Evolutionary conservation across 1,140 invertebrate genomes (phyloP), one percentile per base, ranked within the genome.

Genomic region (Bilobella aurantiaca): DNA sequence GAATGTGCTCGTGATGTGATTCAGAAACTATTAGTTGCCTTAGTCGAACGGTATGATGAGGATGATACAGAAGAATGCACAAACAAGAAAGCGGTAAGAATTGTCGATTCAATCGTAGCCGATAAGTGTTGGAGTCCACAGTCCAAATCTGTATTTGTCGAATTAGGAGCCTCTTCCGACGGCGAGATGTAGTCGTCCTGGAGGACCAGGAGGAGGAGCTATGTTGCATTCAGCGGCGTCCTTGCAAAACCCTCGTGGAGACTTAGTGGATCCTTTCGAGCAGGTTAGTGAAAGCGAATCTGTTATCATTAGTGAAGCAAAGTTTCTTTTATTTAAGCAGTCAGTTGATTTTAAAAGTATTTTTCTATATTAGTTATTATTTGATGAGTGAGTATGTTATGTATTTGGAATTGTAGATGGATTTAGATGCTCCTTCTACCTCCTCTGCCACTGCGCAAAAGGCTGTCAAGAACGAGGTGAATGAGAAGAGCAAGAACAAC

Each of bases 11-110:
- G 84, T 63, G 79, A 82, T 64, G 85, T 88, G 1, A 81, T 89
- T 46, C 82, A 81, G 69, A 84, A 87, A 73, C 76, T 90, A 1
- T 74, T 90, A 2, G 84, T 87, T 75, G 84, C 85, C 23, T 77
- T 90, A 0, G 81, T 85, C 32, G 81, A 83, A 46, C 81, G 71
- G n/a, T 53, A 53, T 23, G 69, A 74, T 60, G 73, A 71, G 1
- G 68, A 66, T 27, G 47, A 58, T 21, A 12, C 34, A 8, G 59
- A 32, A 25, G 37, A 62, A 5, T 53, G 49, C 49, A 53, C 8
- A 53, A 23, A 53, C 14, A 23, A 5, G 14, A 23, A 23, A 23
- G 8, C 12, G 8, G 21, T 5, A 16, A 12, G 25, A 23, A 8
- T 53, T 53, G 49, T 23, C 25, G 5, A 18, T 53, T 53, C 21